A percentile compares a stretch with the other conserved stretches of the same genome.
Conservation (phyloP, 2,113 vertebrate genomes). For the Muscicapa adusta region DNA sequence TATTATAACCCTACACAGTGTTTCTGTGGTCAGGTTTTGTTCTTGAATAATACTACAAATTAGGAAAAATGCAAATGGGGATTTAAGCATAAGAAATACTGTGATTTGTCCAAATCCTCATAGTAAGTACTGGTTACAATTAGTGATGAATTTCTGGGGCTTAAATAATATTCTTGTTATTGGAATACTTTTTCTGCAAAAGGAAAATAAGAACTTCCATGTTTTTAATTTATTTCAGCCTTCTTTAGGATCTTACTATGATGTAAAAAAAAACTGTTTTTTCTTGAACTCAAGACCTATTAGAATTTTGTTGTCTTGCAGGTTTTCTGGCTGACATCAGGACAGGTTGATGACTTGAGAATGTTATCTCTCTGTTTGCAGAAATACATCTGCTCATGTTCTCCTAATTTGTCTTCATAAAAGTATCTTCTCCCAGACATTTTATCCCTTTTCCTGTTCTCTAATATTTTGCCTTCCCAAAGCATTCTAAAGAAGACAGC, state of each 20-base stretch:
- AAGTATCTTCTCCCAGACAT: neutral
- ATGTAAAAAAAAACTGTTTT: neutral
- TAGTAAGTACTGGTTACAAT: neutral
- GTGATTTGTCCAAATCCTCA: neutral
- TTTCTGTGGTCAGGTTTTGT: neutral
- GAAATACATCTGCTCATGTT: neutral
- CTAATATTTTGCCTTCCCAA: neutral
- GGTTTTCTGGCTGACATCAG: neutral
- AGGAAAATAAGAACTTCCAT: neutral
- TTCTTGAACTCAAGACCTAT: neutral
- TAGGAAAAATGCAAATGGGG: neutral
- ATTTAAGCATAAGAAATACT: neutral
- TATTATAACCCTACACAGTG: neutral
- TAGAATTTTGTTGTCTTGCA: neutral
- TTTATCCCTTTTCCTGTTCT: neutral
- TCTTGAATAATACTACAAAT: neutral
- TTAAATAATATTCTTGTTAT: neutral
- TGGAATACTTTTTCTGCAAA: neutral
- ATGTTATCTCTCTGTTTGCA: neutral
- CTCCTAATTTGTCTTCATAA: neutral
- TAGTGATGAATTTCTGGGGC: neutral
- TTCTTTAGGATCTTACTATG: neutral
- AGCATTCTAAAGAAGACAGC: neutral
- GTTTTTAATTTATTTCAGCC: neutral
- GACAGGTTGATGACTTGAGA: neutral